Base-by-base conservation (phyloP, 2,888 invertebrate species). In the Cantharis rufa region DNA sequence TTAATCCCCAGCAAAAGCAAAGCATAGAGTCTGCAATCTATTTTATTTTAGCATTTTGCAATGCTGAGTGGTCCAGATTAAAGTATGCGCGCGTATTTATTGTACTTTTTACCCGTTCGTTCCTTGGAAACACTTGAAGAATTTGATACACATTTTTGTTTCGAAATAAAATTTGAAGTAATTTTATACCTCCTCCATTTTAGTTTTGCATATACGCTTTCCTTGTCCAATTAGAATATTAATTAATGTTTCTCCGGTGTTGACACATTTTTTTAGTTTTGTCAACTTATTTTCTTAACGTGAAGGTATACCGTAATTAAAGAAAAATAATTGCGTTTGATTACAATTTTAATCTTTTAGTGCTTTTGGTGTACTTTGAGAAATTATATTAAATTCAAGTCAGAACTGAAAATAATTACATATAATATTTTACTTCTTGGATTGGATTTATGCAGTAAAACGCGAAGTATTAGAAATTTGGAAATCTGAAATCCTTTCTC, bases 401-500 rank as follows among this genome's bases (percentile, higher is more conserved):
- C 82, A 83, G 84, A 84, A 84, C 84, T 82, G 81, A 84, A 85
- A 86, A 86, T 86, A 86, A 86, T 86, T 85, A 83, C 84, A 80
- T 79, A 83, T 82, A 84, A 86, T 85, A 85, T 85, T 85, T 86
- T 84, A 84, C 82, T 83, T 83, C 84, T 81, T 83, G 82, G 84
- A 83, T 84, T 83, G 84, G 83, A 84, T 85, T 84, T 84, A 84
- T 82, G 83, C 24, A 66, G 83, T 82, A 83, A 79, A 85, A 84
- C 84, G 82, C 85, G 81, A 82, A 82, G 86, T 83, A 86, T 86
- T 86, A 86, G 84, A 85, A 86, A 86, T 86, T 86, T 85, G 86
- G 87, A 88, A 88, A 88, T 87, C 86, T 82, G 82, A 85, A 87
- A 87, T 86, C 86, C 86, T 87, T 87, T 87, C 87, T 87, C 87